Conservation (phyloP, 2,888 invertebrate species). For the Proisotoma minuta region DNA sequence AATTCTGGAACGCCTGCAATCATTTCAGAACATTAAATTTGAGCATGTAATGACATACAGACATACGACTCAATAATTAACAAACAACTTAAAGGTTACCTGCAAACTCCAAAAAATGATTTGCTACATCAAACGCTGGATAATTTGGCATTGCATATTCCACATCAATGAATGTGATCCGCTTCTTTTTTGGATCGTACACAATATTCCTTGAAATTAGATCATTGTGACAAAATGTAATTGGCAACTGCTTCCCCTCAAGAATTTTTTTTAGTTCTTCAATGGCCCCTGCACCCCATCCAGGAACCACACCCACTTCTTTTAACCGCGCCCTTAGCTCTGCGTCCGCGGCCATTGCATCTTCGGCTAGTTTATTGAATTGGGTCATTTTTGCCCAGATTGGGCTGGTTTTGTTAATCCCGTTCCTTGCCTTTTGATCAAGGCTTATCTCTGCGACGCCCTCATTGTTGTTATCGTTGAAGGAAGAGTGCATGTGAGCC, state of each 20-base stretch:
- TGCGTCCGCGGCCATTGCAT: slow-evolving; percentile 54
- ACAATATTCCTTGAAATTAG: slow-evolving; percentile 90
- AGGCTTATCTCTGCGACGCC: not conserved
- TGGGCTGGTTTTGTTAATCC: not conserved
- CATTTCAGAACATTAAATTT: not conserved
- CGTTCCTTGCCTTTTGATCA: not conserved
- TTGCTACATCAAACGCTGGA: slow-evolving; percentile 93
- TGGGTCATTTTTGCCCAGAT: slow-evolving; percentile 72
- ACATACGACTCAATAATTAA: not conserved
- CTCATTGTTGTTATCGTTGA: not conserved
- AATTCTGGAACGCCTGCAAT: slow-evolving; percentile 54
- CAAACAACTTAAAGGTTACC: slow-evolving; percentile 55
- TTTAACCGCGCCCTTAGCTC: slow-evolving; percentile 55
- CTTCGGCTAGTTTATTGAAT: slow-evolving; percentile 70
- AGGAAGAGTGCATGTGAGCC: slow-evolving; percentile 67
- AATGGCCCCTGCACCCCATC: slow-evolving; percentile 51
- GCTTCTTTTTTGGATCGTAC: slow-evolving; percentile 64
- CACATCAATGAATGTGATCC: slow-evolving; percentile 90
- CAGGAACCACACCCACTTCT: slow-evolving; percentile 51
- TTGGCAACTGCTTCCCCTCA: slow-evolving; percentile 61
- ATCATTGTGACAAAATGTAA: slow-evolving; percentile 97
- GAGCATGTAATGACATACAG: not conserved
- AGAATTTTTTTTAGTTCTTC: slow-evolving; percentile 60
- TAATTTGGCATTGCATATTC: slow-evolving; percentile 93
- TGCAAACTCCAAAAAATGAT: slow-evolving; percentile 96